A percentile compares a stretch with the other conserved stretches of the same genome.
Evolutionary conservation across 2,797 vertebrate genomes (phyloP).

Genomic region (Lepidocolaptes lacrymiger): DNA sequence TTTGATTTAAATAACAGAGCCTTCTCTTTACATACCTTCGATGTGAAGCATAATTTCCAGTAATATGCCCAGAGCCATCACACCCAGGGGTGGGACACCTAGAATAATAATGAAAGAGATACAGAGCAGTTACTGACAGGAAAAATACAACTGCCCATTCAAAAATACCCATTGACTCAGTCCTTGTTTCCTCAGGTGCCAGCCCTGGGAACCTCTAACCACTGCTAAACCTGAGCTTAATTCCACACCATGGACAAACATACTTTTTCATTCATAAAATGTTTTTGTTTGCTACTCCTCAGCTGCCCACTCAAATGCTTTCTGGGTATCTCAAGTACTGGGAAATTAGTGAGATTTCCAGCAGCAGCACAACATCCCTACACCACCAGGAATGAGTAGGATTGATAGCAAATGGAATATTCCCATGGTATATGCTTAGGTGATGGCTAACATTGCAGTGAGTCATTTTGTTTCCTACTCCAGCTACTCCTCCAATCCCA

Average conservation of each 20-base stretch:
- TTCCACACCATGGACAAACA: neutral
- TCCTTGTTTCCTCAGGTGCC: slow-evolving; percentile 4
- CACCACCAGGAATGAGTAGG: neutral
- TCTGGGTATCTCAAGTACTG: neutral
- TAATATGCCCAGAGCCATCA: slow-evolving; percentile 98
- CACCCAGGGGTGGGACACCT: slow-evolving; percentile 99
- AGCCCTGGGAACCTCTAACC: neutral
- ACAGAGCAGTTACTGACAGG: neutral
- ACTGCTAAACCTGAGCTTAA: neutral
- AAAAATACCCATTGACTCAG: neutral
- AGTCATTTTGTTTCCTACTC: neutral
- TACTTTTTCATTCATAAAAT: neutral
- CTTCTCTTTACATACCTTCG: slow-evolving; percentile 86
- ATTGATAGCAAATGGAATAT: neutral
- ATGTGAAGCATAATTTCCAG: slow-evolving; percentile 98
- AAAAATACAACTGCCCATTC: neutral
- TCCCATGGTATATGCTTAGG: neutral
- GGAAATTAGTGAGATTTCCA: neutral
- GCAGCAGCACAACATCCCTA: neutral
- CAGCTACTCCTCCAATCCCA: neutral
- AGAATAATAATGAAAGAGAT: slow-evolving; percentile 76
- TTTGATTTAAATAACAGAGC: neutral
- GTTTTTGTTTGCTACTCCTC: neutral
- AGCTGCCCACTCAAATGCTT: neutral
- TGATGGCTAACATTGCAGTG: neutral